phyloP scores from a whole-genome alignment of 2,888 invertebrate genomes.

The Ichneumoninae sp. region DNA sequence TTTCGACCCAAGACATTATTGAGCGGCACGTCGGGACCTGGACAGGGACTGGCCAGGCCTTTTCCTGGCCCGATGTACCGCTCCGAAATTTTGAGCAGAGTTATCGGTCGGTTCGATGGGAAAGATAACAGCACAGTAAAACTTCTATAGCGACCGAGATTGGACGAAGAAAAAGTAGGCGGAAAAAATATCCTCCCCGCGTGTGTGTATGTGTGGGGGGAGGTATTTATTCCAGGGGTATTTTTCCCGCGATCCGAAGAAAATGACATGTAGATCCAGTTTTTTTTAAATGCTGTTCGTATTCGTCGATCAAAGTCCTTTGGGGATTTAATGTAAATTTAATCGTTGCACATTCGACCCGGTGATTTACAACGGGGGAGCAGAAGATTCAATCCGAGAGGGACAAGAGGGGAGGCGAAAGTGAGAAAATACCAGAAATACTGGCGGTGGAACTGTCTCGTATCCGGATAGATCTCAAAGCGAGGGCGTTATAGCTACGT shows the following conservation, averaged over 20 bases:
- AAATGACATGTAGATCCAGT: not conserved
- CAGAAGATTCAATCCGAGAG: conserved; percentile 24
- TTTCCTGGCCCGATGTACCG: too few relatives aligned
- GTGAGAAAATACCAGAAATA: conserved; percentile 39
- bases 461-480: conserved; percentile 31
- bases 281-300: not conserved
- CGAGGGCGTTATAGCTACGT: conserved; percentile 47
- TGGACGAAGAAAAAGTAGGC: too few relatives aligned
- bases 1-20: not conserved
- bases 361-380: not conserved
- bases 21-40: too few relatives aligned
- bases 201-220: too few relatives aligned
- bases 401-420: not conserved
- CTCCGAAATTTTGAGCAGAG: too few relatives aligned
- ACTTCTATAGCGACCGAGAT: too few relatives aligned
- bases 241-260: not conserved
- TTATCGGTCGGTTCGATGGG: too few relatives aligned
- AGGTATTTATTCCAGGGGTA: too few relatives aligned
- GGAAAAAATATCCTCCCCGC: not conserved
- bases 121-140: too few relatives aligned
- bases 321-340: not conserved
- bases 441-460: conserved; percentile 32
- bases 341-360: not conserved
- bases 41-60: not conserved
- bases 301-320: not conserved